Evolutionary conservation across 2,888 invertebrate genomes (phyloP), one percentile per base, ranked within the genome.

Genomic region (Drosophila tanythrix): DNA sequence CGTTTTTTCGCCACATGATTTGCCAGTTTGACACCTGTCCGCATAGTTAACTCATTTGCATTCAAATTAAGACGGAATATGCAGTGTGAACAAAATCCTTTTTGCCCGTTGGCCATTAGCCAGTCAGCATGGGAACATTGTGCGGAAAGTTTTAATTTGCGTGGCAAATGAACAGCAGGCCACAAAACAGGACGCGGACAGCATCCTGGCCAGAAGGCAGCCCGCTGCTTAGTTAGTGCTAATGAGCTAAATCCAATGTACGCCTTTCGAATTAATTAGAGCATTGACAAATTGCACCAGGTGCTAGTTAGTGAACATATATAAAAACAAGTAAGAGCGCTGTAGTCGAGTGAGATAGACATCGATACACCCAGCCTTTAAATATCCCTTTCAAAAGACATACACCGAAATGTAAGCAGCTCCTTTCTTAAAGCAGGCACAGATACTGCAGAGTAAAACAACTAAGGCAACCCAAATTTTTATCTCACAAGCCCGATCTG

Each of bases 31-130:
- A 59, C 78, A 77, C 67, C 67, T 74, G 55, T 38, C 40, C 55
- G 53, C 40, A 8, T 59, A 73, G 76, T 74, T 81, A 74, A 60
- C 81, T 83, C 88, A 87, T 87, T 87, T 85, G 70, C 82, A 87
- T 89, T 69, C 74, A 76, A 79, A 81, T 77, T 81, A 73, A 81
- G 82, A 69, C 33, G 70, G 70, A 73, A 74, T 76, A 70, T 71
- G 59, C 58, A 46, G 63, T 51, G 62, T 46, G 66, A 21, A 59
- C 57, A 25, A 74, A 76, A 66, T 56, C 71, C 63, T 27, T 61
- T 56, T 52, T 31, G 25, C 62, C 63, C 60, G 29, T 48, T 40
- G 57, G 62, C 63, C 59, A 48, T 36, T 60, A 36, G 35, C 51
- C 21, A 15, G 51, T 43, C 31, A 50, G 51, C 21, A 25, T 62